A percentile compares a stretch with the other conserved stretches of the same genome.
phyloP scores from a whole-genome alignment of 2,113 vertebrate species.

The Motacilla alba region DNA sequence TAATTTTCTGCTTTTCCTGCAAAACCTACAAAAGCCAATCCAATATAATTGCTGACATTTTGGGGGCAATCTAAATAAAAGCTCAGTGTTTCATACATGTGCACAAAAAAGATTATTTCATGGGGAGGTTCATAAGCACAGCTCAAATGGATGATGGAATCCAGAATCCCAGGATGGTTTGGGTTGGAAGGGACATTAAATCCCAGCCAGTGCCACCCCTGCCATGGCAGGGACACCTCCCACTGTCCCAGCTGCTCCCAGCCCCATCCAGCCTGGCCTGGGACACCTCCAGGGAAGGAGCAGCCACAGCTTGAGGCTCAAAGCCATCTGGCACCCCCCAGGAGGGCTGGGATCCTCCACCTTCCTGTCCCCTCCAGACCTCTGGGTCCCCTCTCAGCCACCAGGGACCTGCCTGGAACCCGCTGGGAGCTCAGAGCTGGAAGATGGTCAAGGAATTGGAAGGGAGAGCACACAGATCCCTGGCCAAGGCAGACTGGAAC shows the following conservation, averaged over 20 bases:
- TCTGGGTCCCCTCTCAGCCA: background rate
- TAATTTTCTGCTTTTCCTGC: background rate
- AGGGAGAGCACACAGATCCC: background rate
- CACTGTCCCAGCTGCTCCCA: background rate
- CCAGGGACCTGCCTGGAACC: background rate
- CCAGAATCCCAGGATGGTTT: background rate
- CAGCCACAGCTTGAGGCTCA: background rate
- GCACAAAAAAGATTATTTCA: background rate
- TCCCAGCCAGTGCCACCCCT: background rate
- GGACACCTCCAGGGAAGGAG: background rate
- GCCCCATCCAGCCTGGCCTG: background rate
- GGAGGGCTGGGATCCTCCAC: background rate
- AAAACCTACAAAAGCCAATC: background rate
- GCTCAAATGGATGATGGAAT: background rate
- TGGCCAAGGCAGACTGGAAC: background rate
- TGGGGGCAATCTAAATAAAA: background rate
- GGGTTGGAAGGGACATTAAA: background rate
- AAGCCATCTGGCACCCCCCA: background rate
- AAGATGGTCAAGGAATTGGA: rapidly evolving
- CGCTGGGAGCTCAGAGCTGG: background rate
- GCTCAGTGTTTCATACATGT: rapidly evolving
- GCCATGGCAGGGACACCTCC: background rate
- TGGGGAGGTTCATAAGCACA: background rate
- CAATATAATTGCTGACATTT: background rate
- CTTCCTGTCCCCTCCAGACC: background rate